Percentiles rank a stretch among this genome's conserved stretches.
phyloP scores from a whole-genome alignment of 2,888 invertebrate species.

The Ochropleura leucogaster region DNA sequence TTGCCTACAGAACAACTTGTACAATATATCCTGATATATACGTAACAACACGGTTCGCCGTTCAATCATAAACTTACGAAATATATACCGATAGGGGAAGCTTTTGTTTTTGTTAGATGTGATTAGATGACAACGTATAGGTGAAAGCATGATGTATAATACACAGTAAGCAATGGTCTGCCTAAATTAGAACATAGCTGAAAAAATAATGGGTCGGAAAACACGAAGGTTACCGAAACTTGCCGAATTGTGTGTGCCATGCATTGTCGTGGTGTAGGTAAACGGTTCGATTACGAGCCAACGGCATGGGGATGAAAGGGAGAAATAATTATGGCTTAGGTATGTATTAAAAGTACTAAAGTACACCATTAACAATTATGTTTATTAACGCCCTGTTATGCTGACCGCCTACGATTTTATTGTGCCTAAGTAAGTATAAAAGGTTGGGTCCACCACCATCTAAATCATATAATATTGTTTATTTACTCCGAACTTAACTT shows the following conservation, averaged over 20 bases:
- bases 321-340: conserved; percentile 55
- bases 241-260: conserved; percentile 80
- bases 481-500: too few relatives aligned
- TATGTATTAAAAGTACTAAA: conserved; percentile 59
- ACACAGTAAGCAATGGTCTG: conserved; percentile 76
- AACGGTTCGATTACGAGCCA: conserved; percentile 55
- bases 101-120: conserved; percentile 77
- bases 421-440: conserved; percentile 25
- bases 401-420: conserved; percentile 40
- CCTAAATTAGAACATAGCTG: conserved; percentile 81
- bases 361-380: conserved; percentile 26
- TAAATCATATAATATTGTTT: background rate
- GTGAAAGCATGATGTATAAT: conserved; percentile 83
- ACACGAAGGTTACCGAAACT: conserved; percentile 71
- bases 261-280: conserved; percentile 75
- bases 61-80: conserved; percentile 58
- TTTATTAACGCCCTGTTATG: conserved; percentile 37
- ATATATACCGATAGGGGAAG: conserved; percentile 71
- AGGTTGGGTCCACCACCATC: conserved; percentile 3
- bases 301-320: conserved; percentile 67
- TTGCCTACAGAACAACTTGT: conserved; percentile 59
- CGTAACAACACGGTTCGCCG: conserved; percentile 55
- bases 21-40: conserved; percentile 59
- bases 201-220: conserved; percentile 66
- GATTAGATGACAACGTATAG: conserved; percentile 78